Evolutionary conservation across 2,797 vertebrate species (phyloP).

Genomic region (Aulostomus chinensis): DNA sequence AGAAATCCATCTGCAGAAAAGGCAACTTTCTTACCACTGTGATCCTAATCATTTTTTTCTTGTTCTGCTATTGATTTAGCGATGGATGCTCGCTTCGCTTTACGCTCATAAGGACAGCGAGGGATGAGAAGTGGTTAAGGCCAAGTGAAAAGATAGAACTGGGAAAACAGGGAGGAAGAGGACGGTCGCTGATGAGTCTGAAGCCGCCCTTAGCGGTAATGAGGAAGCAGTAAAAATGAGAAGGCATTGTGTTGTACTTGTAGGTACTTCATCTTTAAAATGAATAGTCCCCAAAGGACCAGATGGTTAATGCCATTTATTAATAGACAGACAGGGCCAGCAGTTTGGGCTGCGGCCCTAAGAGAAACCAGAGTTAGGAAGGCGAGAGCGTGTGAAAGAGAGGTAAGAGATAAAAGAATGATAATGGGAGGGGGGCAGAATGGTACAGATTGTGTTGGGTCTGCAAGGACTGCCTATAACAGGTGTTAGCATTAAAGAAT

Average conservation of each 20-base stretch:
- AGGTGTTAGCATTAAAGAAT: constrained; percentile 42
- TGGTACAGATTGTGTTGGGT: constrained; percentile 28
- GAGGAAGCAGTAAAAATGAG: constrained; percentile 83
- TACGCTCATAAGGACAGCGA: constrained; percentile 32
- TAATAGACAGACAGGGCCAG: constrained; percentile 85
- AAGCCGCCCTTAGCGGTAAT: constrained; percentile 79
- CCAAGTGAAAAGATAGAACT: constrained; percentile 50
- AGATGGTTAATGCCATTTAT: constrained; percentile 88
- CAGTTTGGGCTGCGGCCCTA: constrained; percentile 77
- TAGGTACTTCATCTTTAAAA: constrained; percentile 87
- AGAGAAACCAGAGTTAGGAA: constrained; percentile 82
- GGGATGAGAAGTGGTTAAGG: constrained; percentile 39
- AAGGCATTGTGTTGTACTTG: constrained; percentile 83
- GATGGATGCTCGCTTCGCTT: constrained; percentile 24
- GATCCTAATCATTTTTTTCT: constrained; percentile 74
- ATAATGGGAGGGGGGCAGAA: constrained; percentile 31
- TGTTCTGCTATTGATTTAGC: constrained; percentile 71
- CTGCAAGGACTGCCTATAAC: constrained; percentile 56
- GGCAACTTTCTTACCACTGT: constrained; percentile 50
- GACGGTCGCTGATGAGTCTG: constrained; percentile 62
- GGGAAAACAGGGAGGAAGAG: constrained; percentile 47
- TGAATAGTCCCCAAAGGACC: constrained; percentile 84
- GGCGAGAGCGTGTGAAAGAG: constrained; percentile 60
- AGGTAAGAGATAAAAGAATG: constrained; percentile 60
- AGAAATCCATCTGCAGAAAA: constrained; percentile 66